Evolutionary conservation across 1,140 invertebrate species (phyloP), one percentile per base, ranked within the genome.

Genomic region (Sminthurinus signatus): DNA sequence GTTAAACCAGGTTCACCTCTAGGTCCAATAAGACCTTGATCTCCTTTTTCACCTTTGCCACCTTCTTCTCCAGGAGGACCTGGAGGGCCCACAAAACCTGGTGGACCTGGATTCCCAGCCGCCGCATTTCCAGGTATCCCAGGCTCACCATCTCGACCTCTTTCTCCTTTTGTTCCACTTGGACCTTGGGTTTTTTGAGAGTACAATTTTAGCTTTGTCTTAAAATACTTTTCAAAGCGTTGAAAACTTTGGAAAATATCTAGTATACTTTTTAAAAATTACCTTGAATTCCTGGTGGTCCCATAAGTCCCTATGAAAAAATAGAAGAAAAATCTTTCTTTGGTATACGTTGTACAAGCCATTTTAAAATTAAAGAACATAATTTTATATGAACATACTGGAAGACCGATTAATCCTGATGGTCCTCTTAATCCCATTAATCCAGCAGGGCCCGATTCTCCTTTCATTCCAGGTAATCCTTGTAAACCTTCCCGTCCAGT

Each of bases 111-210:
- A 27, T 67, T 67, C 56, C 76, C 62, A 56, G 73, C 58, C 2
- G 64, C 70, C 64, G 74, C 59, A 31, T 62, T 50, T 0, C 65
- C 65, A 28, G 54, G 51, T 27, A 54, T 17, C 52, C 65, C 65
- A 15, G 62, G 61, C 65, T 76, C 73, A 51, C 79, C 79, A 70
- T 74, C 73, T 2, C 66, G 32, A 23, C 81, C 80, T 25, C 75
- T 71, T 25, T 74, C 68, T 48, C 80, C 79, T 44, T 75, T 73
- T 23, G 75, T 72, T 31, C 79, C 79, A 25, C 72, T 70, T 29
- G 68, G 46, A 43, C 76, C 76, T 42, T 73, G 71, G 42, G 69
- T 60, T 44, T 74, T 75, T 19, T 71, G 68, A 39, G 70, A n/a
- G n/a, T n/a, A n/a, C n/a, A n/a, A n/a, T n/a, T n/a, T n/a, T n/a